Percentiles rank a stretch among this genome's conserved stretches.
Conservation (phyloP, 2,113 vertebrate species). For the Erythrocercus mccallii region DNA sequence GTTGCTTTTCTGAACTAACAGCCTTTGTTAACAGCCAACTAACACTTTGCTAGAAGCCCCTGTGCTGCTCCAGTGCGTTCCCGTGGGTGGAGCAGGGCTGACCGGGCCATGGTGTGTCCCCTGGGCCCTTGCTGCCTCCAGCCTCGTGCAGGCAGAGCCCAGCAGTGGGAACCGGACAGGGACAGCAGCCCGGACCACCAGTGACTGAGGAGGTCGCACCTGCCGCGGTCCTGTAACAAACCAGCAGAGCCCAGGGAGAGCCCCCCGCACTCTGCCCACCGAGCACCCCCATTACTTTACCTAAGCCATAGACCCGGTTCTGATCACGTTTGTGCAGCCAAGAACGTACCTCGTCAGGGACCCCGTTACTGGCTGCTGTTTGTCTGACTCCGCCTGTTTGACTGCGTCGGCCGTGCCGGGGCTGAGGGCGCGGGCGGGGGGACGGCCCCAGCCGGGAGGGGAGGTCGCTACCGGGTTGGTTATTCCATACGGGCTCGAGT, state of each 20-base stretch:
- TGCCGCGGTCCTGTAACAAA: background rate
- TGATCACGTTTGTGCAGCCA: background rate
- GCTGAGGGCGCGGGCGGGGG: too few relatives aligned
- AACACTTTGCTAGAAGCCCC: background rate
- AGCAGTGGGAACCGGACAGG: background rate
- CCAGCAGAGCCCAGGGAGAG: background rate
- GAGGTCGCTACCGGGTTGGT: background rate
- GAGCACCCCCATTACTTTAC: background rate
- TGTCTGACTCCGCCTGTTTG: background rate
- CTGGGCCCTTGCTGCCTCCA: background rate
- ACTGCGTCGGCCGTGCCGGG: background rate
- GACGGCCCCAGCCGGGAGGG: background rate
- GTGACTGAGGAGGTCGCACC: background rate
- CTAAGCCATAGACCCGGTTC: background rate
- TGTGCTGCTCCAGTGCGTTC: background rate
- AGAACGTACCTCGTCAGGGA: constrained; percentile 14
- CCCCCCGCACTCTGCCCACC: background rate
- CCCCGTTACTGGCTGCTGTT: background rate
- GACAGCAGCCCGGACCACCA: background rate
- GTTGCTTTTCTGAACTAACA: constrained; percentile 8
- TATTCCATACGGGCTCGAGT: background rate
- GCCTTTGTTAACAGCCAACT: background rate
- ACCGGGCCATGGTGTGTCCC: background rate
- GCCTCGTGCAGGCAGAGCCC: background rate
- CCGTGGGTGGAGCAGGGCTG: background rate